phyloP scores from a whole-genome alignment of 53 echinoderm and acorn worm genomes.

The Temnopleurus reevesii region DNA sequence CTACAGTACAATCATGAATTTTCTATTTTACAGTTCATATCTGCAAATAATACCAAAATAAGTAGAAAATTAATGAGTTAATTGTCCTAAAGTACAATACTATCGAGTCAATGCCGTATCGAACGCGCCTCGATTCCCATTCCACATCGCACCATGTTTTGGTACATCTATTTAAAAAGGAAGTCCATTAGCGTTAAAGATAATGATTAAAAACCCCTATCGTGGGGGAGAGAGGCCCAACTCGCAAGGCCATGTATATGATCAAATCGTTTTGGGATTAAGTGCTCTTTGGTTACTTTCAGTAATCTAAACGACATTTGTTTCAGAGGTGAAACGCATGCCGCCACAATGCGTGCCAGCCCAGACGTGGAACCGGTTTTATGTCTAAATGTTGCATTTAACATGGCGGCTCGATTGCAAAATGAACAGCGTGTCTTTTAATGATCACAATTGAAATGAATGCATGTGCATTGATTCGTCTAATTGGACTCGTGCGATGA shows the following conservation, averaged over 20 bases:
- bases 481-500: background rate
- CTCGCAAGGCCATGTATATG: constrained; percentile 29
- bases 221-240: background rate
- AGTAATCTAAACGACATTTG: constrained; percentile 28
- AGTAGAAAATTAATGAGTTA: constrained; percentile 10
- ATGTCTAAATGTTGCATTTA: constrained; percentile 7
- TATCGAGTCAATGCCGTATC: background rate
- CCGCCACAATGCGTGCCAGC: background rate
- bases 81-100: constrained; percentile 30
- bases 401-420: background rate
- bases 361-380: background rate
- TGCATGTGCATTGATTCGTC: constrained; percentile 1
- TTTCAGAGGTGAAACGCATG: background rate
- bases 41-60: background rate
- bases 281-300: constrained; percentile 32
- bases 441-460: constrained; percentile 16
- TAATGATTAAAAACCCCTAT: constrained; percentile 21
- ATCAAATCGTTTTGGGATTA: constrained; percentile 1
- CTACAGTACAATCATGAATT: background rate
- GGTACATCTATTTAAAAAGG: background rate
- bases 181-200: constrained; percentile 28
- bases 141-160: background rate
- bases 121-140: background rate
- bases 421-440: background rate
- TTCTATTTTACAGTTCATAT: no score